phyloP scores from a whole-genome alignment of 2,797 vertebrate species.

The Gymnothorax reevesii region DNA sequence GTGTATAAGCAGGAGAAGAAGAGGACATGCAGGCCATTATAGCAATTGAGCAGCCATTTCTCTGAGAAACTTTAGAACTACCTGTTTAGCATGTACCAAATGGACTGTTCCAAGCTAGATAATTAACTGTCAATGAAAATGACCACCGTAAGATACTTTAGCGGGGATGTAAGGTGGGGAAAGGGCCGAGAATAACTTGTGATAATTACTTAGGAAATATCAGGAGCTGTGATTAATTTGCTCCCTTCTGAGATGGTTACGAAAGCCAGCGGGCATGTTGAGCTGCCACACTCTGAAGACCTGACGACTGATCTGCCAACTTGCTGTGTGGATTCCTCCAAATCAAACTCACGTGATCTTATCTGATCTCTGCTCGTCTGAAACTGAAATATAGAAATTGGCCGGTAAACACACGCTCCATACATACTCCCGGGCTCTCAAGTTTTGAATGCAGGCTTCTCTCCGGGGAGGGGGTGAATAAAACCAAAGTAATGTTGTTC shows the following conservation, averaged over 20 bases:
- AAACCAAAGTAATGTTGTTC: too few relatives aligned
- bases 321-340: neutral
- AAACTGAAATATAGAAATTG: too few relatives aligned
- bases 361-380: constrained; percentile 14
- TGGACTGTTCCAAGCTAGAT: neutral
- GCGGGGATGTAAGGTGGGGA: neutral
- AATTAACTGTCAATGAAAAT: neutral
- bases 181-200: neutral
- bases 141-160: neutral
- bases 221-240: constrained; percentile 4
- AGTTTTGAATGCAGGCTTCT: too few relatives aligned
- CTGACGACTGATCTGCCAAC: constrained; percentile 5
- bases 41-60: neutral
- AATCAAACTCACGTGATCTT: constrained; percentile 10
- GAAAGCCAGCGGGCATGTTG: neutral
- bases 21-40: neutral
- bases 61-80: neutral
- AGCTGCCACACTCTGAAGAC: neutral
- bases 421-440: too few relatives aligned
- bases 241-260: neutral
- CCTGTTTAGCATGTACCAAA: neutral
- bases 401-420: too few relatives aligned
- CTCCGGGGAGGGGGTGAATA: too few relatives aligned
- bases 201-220: neutral
- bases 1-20: too few relatives aligned